Conservation (phyloP, 92 coral and sea anemone genomes). For the Zoanthus sociatus region DNA sequence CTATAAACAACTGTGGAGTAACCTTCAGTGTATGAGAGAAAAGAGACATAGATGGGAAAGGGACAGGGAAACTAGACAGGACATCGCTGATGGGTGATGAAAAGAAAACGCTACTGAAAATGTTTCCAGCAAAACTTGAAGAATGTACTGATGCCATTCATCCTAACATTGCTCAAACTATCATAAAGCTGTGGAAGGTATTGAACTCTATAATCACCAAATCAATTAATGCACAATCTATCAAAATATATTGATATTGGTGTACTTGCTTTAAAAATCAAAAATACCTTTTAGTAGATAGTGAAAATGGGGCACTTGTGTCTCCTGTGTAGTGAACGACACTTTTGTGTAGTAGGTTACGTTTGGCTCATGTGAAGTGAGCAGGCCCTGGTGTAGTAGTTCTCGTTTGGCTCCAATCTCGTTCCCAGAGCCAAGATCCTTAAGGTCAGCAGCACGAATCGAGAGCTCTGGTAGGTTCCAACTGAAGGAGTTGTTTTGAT, state of each 20-base stretch:
- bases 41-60: neutral
- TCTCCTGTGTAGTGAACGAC: no score
- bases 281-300: no score
- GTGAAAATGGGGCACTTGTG: no score
- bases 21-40: constrained; percentile 38
- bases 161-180: constrained; percentile 28
- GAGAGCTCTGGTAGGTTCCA: no score
- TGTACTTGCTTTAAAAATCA: neutral
- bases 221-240: neutral
- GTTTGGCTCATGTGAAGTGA: no score
- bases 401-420: no score
- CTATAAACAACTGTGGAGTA: constrained; percentile 63
- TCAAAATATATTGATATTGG: neutral
- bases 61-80: neutral
- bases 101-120: constrained; percentile 32
- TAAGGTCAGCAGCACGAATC: neutral
- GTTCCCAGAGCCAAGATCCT: no score
- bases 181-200: constrained; percentile 53
- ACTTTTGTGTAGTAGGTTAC: no score
- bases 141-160: constrained; percentile 9
- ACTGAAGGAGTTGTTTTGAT: neutral
- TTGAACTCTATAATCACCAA: neutral
- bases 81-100: constrained; percentile 45
- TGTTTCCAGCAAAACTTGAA: constrained; percentile 36
- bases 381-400: no score